Evolutionary conservation across 2,888 invertebrate species (phyloP), one percentile per base, ranked within the genome.

Genomic region (Oligia latruncula): DNA sequence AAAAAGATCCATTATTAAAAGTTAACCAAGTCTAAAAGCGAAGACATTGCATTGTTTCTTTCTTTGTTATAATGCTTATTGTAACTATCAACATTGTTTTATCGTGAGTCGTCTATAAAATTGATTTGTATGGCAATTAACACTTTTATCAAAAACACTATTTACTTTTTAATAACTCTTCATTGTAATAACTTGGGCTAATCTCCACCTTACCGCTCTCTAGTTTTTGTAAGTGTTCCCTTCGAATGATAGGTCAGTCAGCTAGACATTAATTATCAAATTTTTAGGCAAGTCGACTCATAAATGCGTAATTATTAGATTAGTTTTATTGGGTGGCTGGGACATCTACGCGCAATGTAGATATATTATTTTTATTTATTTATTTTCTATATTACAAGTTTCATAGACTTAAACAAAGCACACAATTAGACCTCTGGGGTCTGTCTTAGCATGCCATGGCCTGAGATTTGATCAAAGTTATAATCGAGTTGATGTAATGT

Each of bases 11-110:
- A 55, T n/a, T 20, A 65, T 6, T 55, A 49, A 35, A 46, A 4
- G 65, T 67, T 67, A 66, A 66, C 8, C 11, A 52, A 4, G 58
- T 78, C 58, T 49, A n/a, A 49, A 77, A 66, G 58, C 11, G 66
- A 66, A 67, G 29, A 29, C 13, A 20, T 40, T 40, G 72, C 67
- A 85, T 85, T 80, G 82, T 85, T 70, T 46, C 8, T 74, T n/a
- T 85, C 49, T 64, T 73, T 58, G 35, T n/a, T 29, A 6, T 29
- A 40, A 2, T 71, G 13, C n/a, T 65, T 4, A 70, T 62, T 52
- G 60, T 29, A 55, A 71, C 23, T 60, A 55, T 49, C 52, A 49
- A 64, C 52, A 70, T 74, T 78, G 66, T 71, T 67, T 71, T 62
- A 8, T 43, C 49, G 58, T 68, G 74, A 58, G n/a, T 67, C 17